Base-by-base conservation (phyloP, 2,888 invertebrate species). In the Pomacea canaliculata region DNA sequence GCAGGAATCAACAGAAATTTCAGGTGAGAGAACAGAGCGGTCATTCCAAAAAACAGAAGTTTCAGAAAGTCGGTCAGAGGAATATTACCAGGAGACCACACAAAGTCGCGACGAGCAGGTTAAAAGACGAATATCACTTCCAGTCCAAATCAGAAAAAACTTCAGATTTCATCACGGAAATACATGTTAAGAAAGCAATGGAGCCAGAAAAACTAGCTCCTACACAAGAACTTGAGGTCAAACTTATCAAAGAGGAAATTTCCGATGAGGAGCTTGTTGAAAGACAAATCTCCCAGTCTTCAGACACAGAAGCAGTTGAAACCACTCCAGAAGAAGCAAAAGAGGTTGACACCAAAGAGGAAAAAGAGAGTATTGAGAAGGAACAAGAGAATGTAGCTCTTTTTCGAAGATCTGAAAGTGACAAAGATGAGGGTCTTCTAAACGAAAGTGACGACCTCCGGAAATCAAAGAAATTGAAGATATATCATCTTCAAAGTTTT, bases 221-320 rank as follows among this genome's bases (percentile, higher is more conserved):
- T 27, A 16, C n/a, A n/a, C 13, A 16, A 48, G 48, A 46, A 49
- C n/a, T 18, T 18, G 63, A 19, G 2, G 7, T 19, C 13, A 46
- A 70, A 51, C n/a, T 18, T 19, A n/a, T 51, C 56, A 56, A 60
- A 70, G 66, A 73, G 19, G 76, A 77, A 48, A 73, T 79, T 16
- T 67, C 77, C 51, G 77, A 76, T 70, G 74, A 80, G 75, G 77
- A 78, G 16, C 70, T 70, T n/a, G 76, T 67, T 8, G 76, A 78
- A 70, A 70, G 70, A 51, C 71, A 23, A 9, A 23, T 69, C 18
- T 71, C 73, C n/a, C 63, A 76, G 65, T 66, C 63, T 19, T 19
- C 56, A 59, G 60, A 60, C n/a, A 37, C 19, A 16, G 23, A 63
- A 23, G 65, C 51, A 46, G 10, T 63, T 48, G 70, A 75, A 59